Conservation (phyloP, 2,113 vertebrate species). For the Anseranas semipalmata region DNA sequence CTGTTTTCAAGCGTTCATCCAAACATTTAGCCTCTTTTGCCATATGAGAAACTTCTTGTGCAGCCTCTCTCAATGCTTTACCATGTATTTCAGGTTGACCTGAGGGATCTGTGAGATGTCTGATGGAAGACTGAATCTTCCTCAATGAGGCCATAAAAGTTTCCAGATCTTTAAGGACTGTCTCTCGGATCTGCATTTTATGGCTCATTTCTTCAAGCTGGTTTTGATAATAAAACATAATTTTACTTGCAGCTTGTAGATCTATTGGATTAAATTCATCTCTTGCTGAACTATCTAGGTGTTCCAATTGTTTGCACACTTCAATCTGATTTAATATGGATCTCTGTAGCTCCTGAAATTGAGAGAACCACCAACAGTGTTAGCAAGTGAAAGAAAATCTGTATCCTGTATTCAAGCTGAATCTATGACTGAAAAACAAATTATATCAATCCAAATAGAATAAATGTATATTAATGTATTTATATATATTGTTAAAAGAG, state of each 20-base stretch:
- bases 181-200: slow-evolving; percentile 79
- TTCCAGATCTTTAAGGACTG: slow-evolving; percentile 81
- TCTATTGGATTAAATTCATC: slow-evolving; percentile 81
- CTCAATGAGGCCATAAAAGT: slow-evolving; percentile 85
- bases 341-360: slow-evolving; percentile 68
- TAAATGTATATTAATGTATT: no score
- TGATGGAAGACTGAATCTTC: slow-evolving; percentile 73
- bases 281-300: slow-evolving; percentile 56
- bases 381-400: background rate
- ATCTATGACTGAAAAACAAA: background rate
- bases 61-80: slow-evolving; percentile 49
- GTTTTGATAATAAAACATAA: slow-evolving; percentile 77
- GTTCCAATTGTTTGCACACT: slow-evolving; percentile 77
- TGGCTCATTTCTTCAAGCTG: slow-evolving; percentile 81
- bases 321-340: slow-evolving; percentile 79
- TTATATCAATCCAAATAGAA: background rate
- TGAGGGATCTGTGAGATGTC: slow-evolving; percentile 19
- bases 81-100: slow-evolving; percentile 52
- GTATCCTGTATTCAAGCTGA: background rate
- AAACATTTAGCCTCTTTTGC: slow-evolving; percentile 83
- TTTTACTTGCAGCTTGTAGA: slow-evolving; percentile 70
- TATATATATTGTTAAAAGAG: background rate
- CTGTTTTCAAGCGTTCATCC: slow-evolving; percentile 80
- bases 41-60: slow-evolving; percentile 74
- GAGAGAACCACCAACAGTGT: background rate